A percentile compares a stretch with the other conserved stretches of the same genome.
phyloP scores from a whole-genome alignment of 2,888 invertebrate species.

The Oscheius sp. region DNA sequence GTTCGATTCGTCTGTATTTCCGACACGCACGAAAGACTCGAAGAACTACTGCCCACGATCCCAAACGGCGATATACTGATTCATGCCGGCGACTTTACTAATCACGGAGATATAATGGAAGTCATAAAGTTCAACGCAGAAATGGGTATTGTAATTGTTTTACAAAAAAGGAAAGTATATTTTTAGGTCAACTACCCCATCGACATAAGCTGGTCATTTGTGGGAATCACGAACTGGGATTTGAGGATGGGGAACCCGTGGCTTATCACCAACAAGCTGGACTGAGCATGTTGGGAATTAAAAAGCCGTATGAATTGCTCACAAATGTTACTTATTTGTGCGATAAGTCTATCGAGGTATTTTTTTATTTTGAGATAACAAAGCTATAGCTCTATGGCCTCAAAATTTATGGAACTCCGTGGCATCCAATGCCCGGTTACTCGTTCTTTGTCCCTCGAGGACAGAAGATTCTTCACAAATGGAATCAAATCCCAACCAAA shows the following conservation, averaged over 20 bases:
- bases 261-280: conserved; percentile 57
- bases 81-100: conserved; percentile 69
- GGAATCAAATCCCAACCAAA: conserved; percentile 82
- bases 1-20: conserved; percentile 65
- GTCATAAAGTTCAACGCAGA: conserved; percentile 70
- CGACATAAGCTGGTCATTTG: conserved; percentile 62
- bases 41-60: conserved; percentile 44
- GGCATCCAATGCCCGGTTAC: conserved; percentile 70
- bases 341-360: conserved; percentile 61
- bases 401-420: conserved; percentile 68
- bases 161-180: not conserved
- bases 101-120: conserved; percentile 67
- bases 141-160: conserved; percentile 48
- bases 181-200: conserved; percentile 53
- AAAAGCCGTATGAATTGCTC: conserved; percentile 67
- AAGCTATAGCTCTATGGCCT: conserved; percentile 54
- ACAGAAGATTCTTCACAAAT: conserved; percentile 79
- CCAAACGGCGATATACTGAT: conserved; percentile 68
- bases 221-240: conserved; percentile 63
- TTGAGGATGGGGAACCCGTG: conserved; percentile 57
- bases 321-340: conserved; percentile 68
- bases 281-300: conserved; percentile 58
- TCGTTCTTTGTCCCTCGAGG: conserved; percentile 75
- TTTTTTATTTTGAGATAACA: not conserved
- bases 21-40: conserved; percentile 68